These are phyloP conservation scores for Alethe castanea DNA, from an alignment of 2,113 vertebrate genomes.

Conservation along the genomic window DNA sequence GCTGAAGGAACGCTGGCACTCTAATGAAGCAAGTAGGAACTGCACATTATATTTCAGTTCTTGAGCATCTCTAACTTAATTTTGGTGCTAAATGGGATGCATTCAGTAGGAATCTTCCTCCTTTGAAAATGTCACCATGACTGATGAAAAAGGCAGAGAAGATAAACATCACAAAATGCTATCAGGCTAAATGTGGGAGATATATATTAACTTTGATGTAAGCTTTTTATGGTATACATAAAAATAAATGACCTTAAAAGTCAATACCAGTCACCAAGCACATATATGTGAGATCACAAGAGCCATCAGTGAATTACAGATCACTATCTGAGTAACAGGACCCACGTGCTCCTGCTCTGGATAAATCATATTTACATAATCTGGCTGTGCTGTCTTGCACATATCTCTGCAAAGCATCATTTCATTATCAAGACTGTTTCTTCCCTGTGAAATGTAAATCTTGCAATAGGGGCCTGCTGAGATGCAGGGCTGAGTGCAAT, in stretches of 20 bases:
- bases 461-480: neutral
- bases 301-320: neutral
- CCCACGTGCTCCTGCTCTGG: neutral
- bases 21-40: neutral
- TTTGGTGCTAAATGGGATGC: neutral
- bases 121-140: neutral
- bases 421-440: constrained; percentile 19
- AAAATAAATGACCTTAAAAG: constrained; percentile 38
- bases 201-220: constrained; percentile 20
- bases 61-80: neutral
- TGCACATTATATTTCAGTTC: neutral
- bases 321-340: neutral
- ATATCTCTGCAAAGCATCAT: constrained; percentile 32
- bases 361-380: constrained; percentile 36
- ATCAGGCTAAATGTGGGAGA: neutral
- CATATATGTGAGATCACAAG: neutral
- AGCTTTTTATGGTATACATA: constrained; percentile 40
- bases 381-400: neutral
- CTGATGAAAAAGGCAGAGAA: neutral
- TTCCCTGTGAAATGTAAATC: constrained; percentile 49
- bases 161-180: neutral
- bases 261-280: neutral
- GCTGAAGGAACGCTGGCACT: neutral
- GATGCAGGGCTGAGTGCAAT: neutral
- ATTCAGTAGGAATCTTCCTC: neutral